Base-by-base conservation (phyloP, 2,113 vertebrate genomes). In the Rhabdomys dilectus region DNA sequence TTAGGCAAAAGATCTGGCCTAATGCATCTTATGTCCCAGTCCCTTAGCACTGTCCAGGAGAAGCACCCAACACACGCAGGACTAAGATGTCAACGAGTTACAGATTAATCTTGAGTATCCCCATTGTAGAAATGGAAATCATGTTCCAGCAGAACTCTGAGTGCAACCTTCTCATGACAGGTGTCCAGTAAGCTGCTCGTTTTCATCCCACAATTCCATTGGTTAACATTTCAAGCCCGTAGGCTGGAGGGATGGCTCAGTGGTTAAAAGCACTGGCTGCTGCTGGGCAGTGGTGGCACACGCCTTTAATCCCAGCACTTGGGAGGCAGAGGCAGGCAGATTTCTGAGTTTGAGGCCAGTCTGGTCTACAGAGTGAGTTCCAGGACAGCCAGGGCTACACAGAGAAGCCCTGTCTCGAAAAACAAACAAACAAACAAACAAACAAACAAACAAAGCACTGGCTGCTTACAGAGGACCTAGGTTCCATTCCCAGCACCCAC, bases 91-190 rank as follows among this genome's bases (percentile, higher is more conserved):
- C 3, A 6, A 91, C 36, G 19, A 48, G 5, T 77, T 82, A 76
- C 5, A 0, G 26, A 19, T 72, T 31, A 58, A 42, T 31, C 89
- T 88, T 22, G 21, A 94, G 94, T 45, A 56, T 80, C 31, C 78
- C 68, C 62, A 75, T 34, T 7, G 53, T 88, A 91, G 56, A 91
- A 75, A 11, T 91, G 62, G 91, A 94, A 87, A 48, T 51, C 77
- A 7, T 56, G 62, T 70, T 45, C 76, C 75, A 42, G 29, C 5
- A 89, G 68, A 4, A 93, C 62, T 17, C 1, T 29, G 91, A 87
- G n/a, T 53, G 76, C 58, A 31, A 24, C 60, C 48, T 93, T 72
- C n/a, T 39, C 22, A 11, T 72, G 36, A 64, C 36, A 62, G 77
- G 53, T 92, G 94, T 84, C 91, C 76, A 53, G 48, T 9, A 15